A percentile compares a stretch with the other conserved stretches of the same genome.
phyloP scores from a whole-genome alignment of 2,888 invertebrate genomes.

The Margaritifera margaritifera region DNA sequence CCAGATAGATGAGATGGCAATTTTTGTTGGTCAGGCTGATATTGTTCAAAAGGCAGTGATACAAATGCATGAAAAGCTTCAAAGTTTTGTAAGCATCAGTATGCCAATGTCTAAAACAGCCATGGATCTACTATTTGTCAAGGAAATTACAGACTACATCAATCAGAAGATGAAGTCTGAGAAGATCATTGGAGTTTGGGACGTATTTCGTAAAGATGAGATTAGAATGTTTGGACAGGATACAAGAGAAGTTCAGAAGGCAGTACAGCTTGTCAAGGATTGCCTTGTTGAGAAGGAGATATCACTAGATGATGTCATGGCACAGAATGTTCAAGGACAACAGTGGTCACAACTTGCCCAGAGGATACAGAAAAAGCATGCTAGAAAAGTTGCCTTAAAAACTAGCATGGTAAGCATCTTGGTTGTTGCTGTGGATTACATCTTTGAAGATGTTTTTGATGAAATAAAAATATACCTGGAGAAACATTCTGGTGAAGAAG shows the following conservation, averaged over 20 bases:
- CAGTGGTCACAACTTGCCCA: constrained; percentile 1
- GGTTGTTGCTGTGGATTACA: constrained; percentile 9
- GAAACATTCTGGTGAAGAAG: constrained; percentile 13
- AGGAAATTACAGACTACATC: constrained; percentile 1
- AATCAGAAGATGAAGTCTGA: constrained; percentile 8
- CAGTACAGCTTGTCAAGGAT: constrained; percentile 5
- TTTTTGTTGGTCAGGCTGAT: neutral
- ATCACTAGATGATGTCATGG: constrained; percentile 7
- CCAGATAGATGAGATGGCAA: too few relatives aligned
- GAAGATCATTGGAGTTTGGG: constrained; percentile 23
- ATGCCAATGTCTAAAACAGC: too few relatives aligned
- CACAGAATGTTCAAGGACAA: constrained; percentile 1
- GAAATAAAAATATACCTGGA: constrained; percentile 22
- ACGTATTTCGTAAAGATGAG: constrained; percentile 7
- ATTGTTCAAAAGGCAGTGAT: constrained; percentile 3
- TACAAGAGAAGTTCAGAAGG: constrained; percentile 9
- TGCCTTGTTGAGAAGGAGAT: constrained; percentile 4
- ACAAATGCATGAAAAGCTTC: too few relatives aligned
- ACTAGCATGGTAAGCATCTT: constrained; percentile 1
- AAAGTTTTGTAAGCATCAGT: too few relatives aligned
- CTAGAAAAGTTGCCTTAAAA: constrained; percentile 8
- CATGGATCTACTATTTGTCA: too few relatives aligned
- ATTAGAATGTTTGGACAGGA: constrained; percentile 19
- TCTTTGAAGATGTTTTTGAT: constrained; percentile 14
- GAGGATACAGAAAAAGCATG: constrained; percentile 3